phyloP scores from a whole-genome alignment of 2,797 vertebrate genomes.

The Betta splendens region DNA sequence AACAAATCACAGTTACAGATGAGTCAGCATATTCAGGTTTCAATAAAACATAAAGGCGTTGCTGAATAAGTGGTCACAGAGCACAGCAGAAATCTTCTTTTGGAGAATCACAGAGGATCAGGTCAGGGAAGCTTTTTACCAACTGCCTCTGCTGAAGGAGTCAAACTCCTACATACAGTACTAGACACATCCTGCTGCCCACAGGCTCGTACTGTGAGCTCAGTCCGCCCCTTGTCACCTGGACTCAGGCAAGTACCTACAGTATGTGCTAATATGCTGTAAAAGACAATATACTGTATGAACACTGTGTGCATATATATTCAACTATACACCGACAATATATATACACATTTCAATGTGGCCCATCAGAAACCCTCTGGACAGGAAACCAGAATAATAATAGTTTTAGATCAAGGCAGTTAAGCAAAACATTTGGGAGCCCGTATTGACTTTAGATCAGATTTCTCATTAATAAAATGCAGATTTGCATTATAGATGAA shows the following conservation, averaged over 20 bases:
- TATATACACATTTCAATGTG: constrained; percentile 21
- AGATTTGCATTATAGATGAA: constrained; percentile 26
- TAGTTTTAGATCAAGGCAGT: neutral
- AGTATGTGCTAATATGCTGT: constrained; percentile 1
- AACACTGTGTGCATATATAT: constrained; percentile 37
- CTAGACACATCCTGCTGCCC: constrained; percentile 33
- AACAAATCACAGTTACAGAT: constrained; percentile 74
- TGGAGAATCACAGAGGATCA: constrained; percentile 34
- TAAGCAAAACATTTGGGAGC: neutral
- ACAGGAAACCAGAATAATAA: neutral
- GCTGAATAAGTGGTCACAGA: constrained; percentile 55
- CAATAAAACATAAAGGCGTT: constrained; percentile 69
- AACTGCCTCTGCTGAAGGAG: constrained; percentile 13
- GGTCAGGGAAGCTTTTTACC: constrained; percentile 12
- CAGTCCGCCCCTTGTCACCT: constrained; percentile 6
- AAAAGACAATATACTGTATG: constrained; percentile 19
- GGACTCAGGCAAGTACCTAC: constrained; percentile 7
- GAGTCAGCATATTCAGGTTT: constrained; percentile 59
- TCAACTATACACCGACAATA: constrained; percentile 27
- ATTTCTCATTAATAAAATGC: too few species aligned
- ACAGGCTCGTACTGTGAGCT: constrained; percentile 4
- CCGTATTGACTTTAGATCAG: neutral
- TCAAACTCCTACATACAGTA: constrained; percentile 28
- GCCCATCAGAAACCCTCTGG: neutral
- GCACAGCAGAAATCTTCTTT: constrained; percentile 55